Evolutionary conservation across 2,888 invertebrate species (phyloP), one percentile per base, ranked within the genome.

Genomic region (Phasia obesa): DNA sequence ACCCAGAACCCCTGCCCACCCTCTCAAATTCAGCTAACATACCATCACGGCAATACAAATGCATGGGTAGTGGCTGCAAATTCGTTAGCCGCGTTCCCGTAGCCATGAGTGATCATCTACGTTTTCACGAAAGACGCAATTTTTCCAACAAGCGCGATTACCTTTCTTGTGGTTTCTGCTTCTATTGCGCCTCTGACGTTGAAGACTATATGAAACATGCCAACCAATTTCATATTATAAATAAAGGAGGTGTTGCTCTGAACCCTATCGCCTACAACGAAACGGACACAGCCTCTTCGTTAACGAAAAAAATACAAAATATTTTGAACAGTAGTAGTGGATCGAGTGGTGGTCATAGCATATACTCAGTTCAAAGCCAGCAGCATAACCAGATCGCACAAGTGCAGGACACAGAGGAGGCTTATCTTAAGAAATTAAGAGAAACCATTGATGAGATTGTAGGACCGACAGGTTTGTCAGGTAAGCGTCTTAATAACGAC

Each of bases 81-180:
- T 89, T 85, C 79, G 86, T 85, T 23, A 87, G 88, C 4, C 86
- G 88, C 5, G 84, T 89, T 25, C 84, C 87, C 1, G 81, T 86
- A 2, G 85, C 86, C 6, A 89, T 90, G 81, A 85, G 86, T n/a
- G 87, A 89, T 74, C 90, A 90, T 84, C 84, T 90, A 73, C 84
- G 84, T 19, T 87, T 87, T 55, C 90, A 90, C 62, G 84, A 87
- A 64, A 77, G 86, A 15, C 87, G 82, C 13, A 85, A 87, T 57
- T 84, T 85, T 11, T 87, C 88, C 13, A 84, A 84, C 0, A 84
- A 86, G 35, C 86, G 83, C 2, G 88, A 87, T 1, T 87, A 89
- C 71, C 79, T 90, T 0, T 85, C 78, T 15, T 90, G 90, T 47
- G 87, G 87, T 15, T 84, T 87, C 19, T 90, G 90, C 17, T 0